These are phyloP conservation scores for Fratercula arctica DNA, from an alignment of 2,797 vertebrate species.

Conservation along the genomic window DNA sequence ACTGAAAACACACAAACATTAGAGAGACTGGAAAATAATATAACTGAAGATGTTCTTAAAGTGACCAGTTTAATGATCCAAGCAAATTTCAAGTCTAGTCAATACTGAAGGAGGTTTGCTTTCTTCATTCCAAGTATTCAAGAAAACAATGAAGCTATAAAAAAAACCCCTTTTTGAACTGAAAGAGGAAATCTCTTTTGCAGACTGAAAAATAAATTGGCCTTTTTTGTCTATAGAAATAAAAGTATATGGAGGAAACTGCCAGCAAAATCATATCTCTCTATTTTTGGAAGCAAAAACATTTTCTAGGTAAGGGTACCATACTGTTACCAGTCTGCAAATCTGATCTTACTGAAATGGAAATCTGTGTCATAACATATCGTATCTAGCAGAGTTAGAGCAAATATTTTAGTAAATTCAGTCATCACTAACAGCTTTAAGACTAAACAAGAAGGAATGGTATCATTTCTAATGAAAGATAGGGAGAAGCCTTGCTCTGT, in stretches of 20 bases:
- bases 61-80: background rate
- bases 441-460: background rate
- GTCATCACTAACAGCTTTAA: background rate
- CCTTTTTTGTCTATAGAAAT: background rate
- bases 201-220: background rate
- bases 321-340: background rate
- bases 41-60: background rate
- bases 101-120: background rate
- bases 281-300: background rate
- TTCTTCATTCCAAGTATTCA: background rate
- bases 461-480: background rate
- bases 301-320: background rate
- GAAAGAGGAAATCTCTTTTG: background rate
- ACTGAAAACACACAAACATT: background rate
- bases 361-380: background rate
- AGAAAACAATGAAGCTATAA: background rate
- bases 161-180: background rate
- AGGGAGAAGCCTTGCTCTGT: background rate
- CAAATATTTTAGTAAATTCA: background rate
- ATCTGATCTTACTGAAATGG: background rate
- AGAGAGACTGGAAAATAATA: background rate
- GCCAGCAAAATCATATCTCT: background rate
- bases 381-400: background rate
- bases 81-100: background rate
- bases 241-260: background rate